Evolutionary conservation across 2,113 vertebrate species (phyloP).

Genomic region (Lepisosteus oculatus): DNA sequence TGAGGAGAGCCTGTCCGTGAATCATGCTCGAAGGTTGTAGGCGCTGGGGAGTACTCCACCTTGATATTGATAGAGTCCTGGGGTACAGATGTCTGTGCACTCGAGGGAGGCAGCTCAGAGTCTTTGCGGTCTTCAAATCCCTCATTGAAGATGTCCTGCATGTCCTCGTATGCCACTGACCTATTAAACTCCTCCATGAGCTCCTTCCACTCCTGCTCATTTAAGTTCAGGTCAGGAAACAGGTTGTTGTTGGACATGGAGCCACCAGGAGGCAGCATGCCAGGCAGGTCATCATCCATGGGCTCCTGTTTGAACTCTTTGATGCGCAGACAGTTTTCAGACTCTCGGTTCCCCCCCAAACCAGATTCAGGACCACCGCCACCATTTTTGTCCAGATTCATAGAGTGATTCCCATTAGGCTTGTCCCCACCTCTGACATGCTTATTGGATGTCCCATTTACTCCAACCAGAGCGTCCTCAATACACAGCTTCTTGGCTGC

Average conservation of each 20-base stretch:
- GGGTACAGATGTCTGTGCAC: conserved; percentile 63
- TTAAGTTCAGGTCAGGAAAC: conserved; percentile 93
- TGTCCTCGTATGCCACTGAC: conserved; percentile 89
- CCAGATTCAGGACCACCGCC: conserved; percentile 62
- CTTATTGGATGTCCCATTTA: conserved; percentile 75
- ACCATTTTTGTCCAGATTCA: conserved; percentile 58
- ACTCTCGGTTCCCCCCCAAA: conserved; percentile 57
- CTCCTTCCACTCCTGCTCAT: conserved; percentile 97
- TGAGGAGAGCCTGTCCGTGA: conserved; percentile 78
- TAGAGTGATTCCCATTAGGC: conserved; percentile 65
- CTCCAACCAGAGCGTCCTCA: conserved; percentile 63
- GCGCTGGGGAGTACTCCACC: conserved; percentile 80
- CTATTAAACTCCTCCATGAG: conserved; percentile 95
- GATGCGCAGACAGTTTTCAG: conserved; percentile 60
- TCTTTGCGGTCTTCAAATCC: conserved; percentile 95
- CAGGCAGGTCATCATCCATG: conserved; percentile 82
- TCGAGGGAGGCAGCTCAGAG: conserved; percentile 68
- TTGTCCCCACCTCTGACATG: conserved; percentile 53
- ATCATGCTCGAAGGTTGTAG: conserved; percentile 81
- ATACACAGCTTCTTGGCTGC: conserved; percentile 81
- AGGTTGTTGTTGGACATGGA: conserved; percentile 80
- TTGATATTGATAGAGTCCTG: conserved; percentile 81
- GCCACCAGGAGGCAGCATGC: conserved; percentile 78
- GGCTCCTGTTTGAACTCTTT: conserved; percentile 97
- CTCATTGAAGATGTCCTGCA: conserved; percentile 95